Base-by-base conservation (phyloP, 2,113 vertebrate genomes). In the Okapia johnstoni region DNA sequence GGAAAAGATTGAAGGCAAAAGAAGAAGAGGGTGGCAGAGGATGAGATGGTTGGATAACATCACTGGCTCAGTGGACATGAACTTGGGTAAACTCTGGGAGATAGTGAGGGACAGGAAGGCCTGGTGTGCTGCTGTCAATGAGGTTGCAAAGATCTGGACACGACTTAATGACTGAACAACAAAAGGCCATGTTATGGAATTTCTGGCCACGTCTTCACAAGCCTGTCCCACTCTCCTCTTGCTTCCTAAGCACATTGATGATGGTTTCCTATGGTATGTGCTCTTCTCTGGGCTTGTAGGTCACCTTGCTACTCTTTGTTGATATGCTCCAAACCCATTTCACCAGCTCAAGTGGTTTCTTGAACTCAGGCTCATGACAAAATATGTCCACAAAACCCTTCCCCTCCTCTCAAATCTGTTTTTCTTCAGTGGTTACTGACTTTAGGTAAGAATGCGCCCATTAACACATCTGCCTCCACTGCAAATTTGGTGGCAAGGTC, bases 391-490 rank as follows among this genome's bases (percentile, higher is more conserved):
- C 40, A 48, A 30, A 50, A 7, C 28, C n/a, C 25, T 13, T 48
- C 33, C 14, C 12, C 25, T 55, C n/a, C 54, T 66, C 60, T 15
- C 17, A n/a, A 16, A 48, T 17, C 60, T 73, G 33, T 50, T 80
- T 5, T 30, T 73, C 14, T 50, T 91, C 3, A 5, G 10, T 36
- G 21, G 26, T 85, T 86, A 30, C 30, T 46, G 4, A 10, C 21
- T 58, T 84, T 40, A 46, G 30, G 13, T 79, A 58, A 54, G 7
- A 63, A 7, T 1, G 40, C 7, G 4, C 2, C 25, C 2, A 14
- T 43, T 13, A 3, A 19, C 2, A 52, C 23, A 26, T 14, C 21
- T 48, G 26, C 6, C 25, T n/a, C 58, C 8, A n/a, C 0, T 8
- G 26, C 30, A 17, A 63, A 36, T 7, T 25, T 48, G 25, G 36